Base-by-base conservation (phyloP, 2,888 invertebrate species). In the Acronicta leporina region DNA sequence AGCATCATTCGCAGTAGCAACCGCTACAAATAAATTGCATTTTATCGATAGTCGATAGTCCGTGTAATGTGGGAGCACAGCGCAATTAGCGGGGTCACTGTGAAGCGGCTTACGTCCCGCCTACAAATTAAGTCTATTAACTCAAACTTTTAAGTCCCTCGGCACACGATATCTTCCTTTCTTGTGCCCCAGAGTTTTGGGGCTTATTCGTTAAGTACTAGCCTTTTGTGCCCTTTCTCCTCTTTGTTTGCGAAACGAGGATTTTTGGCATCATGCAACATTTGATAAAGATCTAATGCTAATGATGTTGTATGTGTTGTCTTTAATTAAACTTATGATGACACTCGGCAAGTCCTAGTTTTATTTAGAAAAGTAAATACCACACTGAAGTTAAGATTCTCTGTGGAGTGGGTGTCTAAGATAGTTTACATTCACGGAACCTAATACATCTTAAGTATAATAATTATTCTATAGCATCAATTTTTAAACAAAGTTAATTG, bases 81-180 rank as follows among this genome's bases (percentile, higher is more conserved):
- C 91, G 75, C 86, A 80, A 84, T 75, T 82, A 81, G 71, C 76
- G 80, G 90, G 91, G 91, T 91, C 91, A 89, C 84, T 84, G 83
- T 79, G 88, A 88, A 93, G 90, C 91, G 87, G 92, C 92, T 92
- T 92, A 92, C 81, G 81, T 86, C 82, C 85, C 86, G 89, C 88
- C 92, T 92, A 90, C 92, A 94, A 92, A 93, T 94, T 94, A 94
- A 94, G 93, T 92, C 93, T 91, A 94, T 93, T 92, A 91, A 92
- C 83, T 90, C 87, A 87, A 93, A 94, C 91, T 93, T 94, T 94
- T 93, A 93, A 93, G 94, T 92, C 94, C 92, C 83, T 85, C 86
- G 85, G 87, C 89, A 88, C 89, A 87, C 90, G 90, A 88, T 87
- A 92, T 92, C 88, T 91, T 90, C 91, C 91, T 89, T 92, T 92